Conservation (phyloP, 2,888 invertebrate species). For the Drosophila nr. medialis region DNA sequence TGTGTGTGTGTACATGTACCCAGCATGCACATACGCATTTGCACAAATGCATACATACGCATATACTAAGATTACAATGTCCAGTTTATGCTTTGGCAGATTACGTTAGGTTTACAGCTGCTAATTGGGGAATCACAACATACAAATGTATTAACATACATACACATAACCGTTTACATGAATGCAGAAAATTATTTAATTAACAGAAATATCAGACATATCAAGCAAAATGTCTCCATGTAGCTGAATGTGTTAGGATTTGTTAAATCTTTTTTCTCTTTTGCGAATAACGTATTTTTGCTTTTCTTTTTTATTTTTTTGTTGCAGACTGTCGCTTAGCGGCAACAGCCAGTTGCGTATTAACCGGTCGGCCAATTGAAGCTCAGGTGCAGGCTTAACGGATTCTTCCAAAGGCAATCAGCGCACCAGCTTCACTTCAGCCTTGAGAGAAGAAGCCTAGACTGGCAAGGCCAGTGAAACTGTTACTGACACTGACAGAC, state of each 20-base stretch:
- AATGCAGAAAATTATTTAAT: not conserved
- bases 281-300: not conserved
- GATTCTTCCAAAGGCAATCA: conserved; percentile 48
- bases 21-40: not conserved
- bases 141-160: not conserved
- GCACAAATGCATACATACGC: not conserved
- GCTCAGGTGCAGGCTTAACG: conserved; percentile 56
- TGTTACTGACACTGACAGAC: not conserved
- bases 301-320: conserved; percentile 5
- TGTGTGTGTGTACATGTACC: not conserved
- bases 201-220: not conserved
- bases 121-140: not conserved
- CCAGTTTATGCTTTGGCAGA: not conserved
- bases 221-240: not conserved
- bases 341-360: conserved; percentile 26
- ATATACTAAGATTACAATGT: not conserved
- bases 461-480: conserved; percentile 5
- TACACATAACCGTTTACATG: not conserved
- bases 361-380: conserved; percentile 31
- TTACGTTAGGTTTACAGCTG: not conserved
- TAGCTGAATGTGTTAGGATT: not conserved
- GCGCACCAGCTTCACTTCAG: conserved; percentile 36
- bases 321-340: conserved; percentile 7
- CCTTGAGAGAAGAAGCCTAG: conserved; percentile 39
- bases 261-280: not conserved